phyloP scores from a whole-genome alignment of 2,797 vertebrate species.

The Chanos chanos region DNA sequence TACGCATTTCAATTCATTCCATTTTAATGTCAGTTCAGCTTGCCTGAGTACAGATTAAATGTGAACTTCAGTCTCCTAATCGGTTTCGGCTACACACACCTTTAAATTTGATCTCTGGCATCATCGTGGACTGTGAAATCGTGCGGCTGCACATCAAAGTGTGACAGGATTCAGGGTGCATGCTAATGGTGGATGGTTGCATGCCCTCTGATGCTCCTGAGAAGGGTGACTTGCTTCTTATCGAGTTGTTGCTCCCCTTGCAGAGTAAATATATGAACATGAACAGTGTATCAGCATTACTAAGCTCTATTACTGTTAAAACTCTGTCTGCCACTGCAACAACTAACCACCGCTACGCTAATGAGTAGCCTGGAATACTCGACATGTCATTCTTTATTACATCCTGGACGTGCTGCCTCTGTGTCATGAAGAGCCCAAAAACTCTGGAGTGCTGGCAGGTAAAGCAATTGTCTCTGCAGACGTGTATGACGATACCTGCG shows the following conservation, averaged over 20 bases:
- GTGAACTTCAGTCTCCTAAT: conserved; percentile 63
- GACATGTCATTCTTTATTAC: no score
- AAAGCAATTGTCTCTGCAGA: not conserved
- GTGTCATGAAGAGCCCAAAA: no score
- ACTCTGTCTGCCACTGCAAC: no score
- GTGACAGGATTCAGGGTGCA: conserved; percentile 63
- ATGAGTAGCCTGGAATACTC: no score
- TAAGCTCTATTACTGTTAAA: no score
- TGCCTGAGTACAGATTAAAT: conserved; percentile 57
- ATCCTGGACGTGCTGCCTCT: no score
- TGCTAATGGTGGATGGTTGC: conserved; percentile 61
- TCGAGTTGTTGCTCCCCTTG: not conserved
- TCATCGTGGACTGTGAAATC: conserved; percentile 74
- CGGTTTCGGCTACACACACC: conserved; percentile 64
- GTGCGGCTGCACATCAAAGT: conserved; percentile 73
- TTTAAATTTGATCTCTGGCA: conserved; percentile 72
- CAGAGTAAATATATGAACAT: no score
- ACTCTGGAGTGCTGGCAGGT: no score
- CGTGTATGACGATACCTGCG: conserved; percentile 33
- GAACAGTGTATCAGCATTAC: no score
- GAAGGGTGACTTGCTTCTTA: conserved; percentile 28
- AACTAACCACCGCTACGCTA: no score
- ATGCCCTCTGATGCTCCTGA: conserved; percentile 34
- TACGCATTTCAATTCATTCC: conserved; percentile 42
- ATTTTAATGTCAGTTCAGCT: conserved; percentile 47